Evolutionary conservation across 1,140 invertebrate species (phyloP).

Genomic region (Arctopsyche grandis): DNA sequence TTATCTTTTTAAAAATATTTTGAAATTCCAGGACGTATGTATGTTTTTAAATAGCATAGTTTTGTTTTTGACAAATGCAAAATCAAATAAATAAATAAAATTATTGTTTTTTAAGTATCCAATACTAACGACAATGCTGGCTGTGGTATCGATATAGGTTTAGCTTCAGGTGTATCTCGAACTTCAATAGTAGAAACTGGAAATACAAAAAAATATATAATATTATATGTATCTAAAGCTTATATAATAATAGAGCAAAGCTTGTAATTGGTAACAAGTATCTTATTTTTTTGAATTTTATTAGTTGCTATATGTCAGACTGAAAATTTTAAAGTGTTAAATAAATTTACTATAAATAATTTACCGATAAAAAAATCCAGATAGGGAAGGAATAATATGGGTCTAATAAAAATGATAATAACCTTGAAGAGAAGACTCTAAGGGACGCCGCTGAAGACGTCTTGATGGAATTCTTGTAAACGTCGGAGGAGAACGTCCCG

Average conservation of each 20-base stretch:
- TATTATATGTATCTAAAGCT: neutral
- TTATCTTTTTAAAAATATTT: too few species aligned
- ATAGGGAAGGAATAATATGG: too few species aligned
- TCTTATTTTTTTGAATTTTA: too few species aligned
- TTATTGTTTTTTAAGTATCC: neutral
- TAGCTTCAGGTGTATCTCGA: constrained; percentile 51
- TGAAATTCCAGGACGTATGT: too few species aligned
- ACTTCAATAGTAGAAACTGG: constrained; percentile 50
- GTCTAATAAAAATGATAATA: neutral
- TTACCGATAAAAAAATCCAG: too few species aligned
- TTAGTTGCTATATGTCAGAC: too few species aligned
- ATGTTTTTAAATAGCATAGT: too few species aligned
- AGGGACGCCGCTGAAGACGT: constrained; percentile 80
- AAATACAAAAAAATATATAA: constrained; percentile 25
- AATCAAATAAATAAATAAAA: neutral
- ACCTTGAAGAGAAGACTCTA: constrained; percentile 36
- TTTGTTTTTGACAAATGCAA: too few species aligned
- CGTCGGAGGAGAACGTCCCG: constrained; percentile 77
- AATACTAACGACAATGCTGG: constrained; percentile 54
- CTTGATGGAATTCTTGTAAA: constrained; percentile 91
- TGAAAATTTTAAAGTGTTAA: too few species aligned
- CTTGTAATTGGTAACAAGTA: too few species aligned
- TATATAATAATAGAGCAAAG: neutral
- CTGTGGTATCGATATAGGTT: constrained; percentile 56
- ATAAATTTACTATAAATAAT: too few species aligned